phyloP scores from a whole-genome alignment of 2,113 vertebrate species.

The rabbit (Oryctolagus cuniculus) region DNA sequence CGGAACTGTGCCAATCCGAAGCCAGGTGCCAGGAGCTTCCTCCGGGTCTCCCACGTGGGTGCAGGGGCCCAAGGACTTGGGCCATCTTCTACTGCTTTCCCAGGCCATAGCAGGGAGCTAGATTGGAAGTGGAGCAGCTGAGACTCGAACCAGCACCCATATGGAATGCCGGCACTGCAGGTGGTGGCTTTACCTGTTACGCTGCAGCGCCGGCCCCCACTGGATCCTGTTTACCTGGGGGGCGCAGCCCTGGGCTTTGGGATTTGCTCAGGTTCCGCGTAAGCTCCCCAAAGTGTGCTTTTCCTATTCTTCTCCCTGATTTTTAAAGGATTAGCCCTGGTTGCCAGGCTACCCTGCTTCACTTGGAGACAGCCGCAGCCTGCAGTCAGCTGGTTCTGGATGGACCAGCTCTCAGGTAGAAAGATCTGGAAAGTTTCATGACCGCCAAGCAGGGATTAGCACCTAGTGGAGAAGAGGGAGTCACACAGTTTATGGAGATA shows the following conservation, averaged over 20 bases:
- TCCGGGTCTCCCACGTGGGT: too few species aligned
- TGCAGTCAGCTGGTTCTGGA: too few species aligned
- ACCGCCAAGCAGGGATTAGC: not conserved
- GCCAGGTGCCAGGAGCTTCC: too few species aligned
- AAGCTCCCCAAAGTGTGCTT: not conserved
- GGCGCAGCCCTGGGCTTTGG: not conserved
- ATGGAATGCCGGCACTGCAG: too few species aligned
- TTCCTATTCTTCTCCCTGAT: not conserved
- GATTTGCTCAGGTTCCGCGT: not conserved
- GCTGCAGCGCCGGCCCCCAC: not conserved
- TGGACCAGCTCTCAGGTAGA: not conserved
- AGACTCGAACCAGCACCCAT: too few species aligned
- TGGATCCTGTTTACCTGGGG: not conserved
- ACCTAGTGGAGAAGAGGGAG: not conserved
- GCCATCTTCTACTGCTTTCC: too few species aligned
- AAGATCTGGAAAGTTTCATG: not conserved
- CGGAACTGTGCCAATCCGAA: too few species aligned
- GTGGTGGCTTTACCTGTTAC: too few species aligned
- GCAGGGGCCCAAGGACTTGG: too few species aligned
- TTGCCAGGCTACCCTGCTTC: not conserved
- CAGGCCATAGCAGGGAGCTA: too few species aligned
- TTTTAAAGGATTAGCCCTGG: not conserved
- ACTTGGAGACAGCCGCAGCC: not conserved
- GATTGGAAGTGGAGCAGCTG: too few species aligned
- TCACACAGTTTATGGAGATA: not conserved